Evolutionary conservation across 2,113 vertebrate species (phyloP).

Genomic region (Calyptomena viridis): DNA sequence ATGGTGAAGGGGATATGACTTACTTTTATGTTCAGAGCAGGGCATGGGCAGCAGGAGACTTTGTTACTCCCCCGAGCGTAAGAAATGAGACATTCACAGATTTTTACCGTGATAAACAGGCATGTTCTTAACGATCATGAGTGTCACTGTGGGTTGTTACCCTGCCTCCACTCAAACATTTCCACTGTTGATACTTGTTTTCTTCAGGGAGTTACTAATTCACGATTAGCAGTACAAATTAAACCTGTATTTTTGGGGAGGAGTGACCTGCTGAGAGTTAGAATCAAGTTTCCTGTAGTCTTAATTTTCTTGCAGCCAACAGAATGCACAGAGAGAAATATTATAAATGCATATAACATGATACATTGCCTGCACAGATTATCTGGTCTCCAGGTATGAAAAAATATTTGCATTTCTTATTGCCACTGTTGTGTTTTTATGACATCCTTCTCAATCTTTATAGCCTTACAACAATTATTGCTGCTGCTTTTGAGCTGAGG

Average conservation of each 20-base stretch:
- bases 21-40: neutral
- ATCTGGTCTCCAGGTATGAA: neutral
- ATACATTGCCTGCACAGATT: neutral
- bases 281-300: neutral
- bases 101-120: neutral
- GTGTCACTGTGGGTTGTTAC: neutral
- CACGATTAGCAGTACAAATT: neutral
- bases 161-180: neutral
- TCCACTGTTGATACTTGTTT: neutral
- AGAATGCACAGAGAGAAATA: neutral
- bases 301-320: neutral
- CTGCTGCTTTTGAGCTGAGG: neutral
- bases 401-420: neutral
- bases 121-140: neutral
- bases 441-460: neutral
- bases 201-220: neutral
- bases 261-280: neutral
- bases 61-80: neutral
- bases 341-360: neutral
- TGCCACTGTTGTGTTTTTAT: neutral
- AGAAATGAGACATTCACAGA: neutral
- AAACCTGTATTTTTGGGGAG: neutral
- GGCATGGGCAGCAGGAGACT: neutral
- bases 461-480: neutral
- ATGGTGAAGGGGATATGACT: neutral